These are phyloP conservation scores for Oryctes rhinoceros DNA, from an alignment of 1,140 invertebrate genomes.

Conservation along the genomic window DNA sequence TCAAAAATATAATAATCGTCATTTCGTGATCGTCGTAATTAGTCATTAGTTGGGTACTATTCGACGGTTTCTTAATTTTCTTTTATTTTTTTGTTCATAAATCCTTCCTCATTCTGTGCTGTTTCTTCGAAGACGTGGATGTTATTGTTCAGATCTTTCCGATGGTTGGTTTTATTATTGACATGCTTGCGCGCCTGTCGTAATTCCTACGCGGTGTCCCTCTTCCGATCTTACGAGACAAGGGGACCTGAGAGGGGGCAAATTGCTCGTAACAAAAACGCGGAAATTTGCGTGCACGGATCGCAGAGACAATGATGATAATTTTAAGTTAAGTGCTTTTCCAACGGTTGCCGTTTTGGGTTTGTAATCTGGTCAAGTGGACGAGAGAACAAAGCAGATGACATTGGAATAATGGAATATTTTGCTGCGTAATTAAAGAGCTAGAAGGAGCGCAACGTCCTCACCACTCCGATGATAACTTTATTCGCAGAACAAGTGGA, in stretches of 20 bases:
- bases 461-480: no score
- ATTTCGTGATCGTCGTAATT: constrained; percentile 3
- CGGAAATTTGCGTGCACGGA: neutral
- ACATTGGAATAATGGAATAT: no score
- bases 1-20: constrained; percentile 8
- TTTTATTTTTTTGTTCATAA: neutral
- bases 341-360: no score
- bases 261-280: neutral
- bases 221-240: neutral
- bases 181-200: neutral
- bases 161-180: neutral
- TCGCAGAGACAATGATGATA: no score
- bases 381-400: no score
- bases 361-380: no score
- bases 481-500: no score
- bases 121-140: neutral
- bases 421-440: no score
- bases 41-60: neutral
- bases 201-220: neutral
- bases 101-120: neutral
- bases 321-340: no score
- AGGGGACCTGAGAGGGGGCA: neutral
- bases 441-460: no score
- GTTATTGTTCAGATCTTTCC: neutral
- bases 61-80: neutral